Conservation (phyloP, 2,113 vertebrate species). For the Varanus salvator region DNA sequence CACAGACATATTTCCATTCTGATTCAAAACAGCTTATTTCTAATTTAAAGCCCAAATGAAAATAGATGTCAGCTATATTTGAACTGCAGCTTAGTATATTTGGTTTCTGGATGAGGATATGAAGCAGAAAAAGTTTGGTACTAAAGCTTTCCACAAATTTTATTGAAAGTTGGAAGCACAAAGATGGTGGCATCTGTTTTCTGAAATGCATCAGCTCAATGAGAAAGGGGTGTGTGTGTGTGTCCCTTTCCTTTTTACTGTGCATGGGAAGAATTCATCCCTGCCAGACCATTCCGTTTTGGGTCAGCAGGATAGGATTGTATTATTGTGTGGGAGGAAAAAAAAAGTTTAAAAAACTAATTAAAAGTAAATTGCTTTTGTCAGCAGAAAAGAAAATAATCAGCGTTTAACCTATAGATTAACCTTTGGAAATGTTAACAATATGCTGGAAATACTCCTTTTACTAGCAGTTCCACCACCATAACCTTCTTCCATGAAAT, state of each 20-base stretch:
- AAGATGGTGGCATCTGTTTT: background rate
- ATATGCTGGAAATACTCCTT: background rate
- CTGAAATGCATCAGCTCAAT: constrained; percentile 37
- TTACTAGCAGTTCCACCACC: background rate
- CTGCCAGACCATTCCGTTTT: constrained; percentile 15
- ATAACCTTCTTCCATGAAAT: background rate
- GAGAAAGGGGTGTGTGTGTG: background rate
- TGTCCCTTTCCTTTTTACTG: background rate
- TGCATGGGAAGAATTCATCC: constrained; percentile 28
- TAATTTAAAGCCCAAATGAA: constrained; percentile 42
- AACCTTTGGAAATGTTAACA: constrained; percentile 48
- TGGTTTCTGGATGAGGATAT: constrained; percentile 31
- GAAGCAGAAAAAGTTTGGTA: background rate
- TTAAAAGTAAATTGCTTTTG: constrained; percentile 40
- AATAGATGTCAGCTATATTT: constrained; percentile 14
- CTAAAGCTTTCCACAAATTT: background rate
- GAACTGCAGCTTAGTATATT: constrained; percentile 31
- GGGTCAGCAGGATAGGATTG: constrained; percentile 30
- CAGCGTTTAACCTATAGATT: constrained; percentile 11
- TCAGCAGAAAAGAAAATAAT: background rate
- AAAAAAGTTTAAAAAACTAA: constrained; percentile 15
- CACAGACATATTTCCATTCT: constrained; percentile 17
- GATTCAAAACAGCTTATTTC: constrained; percentile 12
- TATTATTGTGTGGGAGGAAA: background rate
- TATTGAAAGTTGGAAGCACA: constrained; percentile 9